These are phyloP conservation scores for Acromyrmex charruanus DNA, from an alignment of 1,140 invertebrate genomes.

Conservation along the genomic window DNA sequence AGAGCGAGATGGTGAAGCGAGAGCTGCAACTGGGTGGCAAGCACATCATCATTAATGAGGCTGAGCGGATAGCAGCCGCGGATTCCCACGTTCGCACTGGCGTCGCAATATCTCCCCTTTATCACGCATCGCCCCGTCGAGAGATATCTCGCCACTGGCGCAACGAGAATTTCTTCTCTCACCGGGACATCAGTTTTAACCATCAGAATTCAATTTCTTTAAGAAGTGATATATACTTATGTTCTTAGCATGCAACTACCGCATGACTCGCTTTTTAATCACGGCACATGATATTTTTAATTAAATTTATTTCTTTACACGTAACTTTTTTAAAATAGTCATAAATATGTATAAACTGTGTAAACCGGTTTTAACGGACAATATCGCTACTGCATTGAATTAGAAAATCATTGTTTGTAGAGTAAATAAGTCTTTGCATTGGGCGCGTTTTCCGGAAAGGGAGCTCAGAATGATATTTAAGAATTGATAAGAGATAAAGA, in stretches of 20 bases:
- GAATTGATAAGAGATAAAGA: no score
- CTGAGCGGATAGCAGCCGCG: slow-evolving; percentile 83
- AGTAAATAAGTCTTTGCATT: slow-evolving; percentile 67
- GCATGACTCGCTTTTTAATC: not conserved
- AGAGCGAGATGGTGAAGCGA: slow-evolving; percentile 60
- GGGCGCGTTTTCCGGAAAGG: slow-evolving; percentile 48
- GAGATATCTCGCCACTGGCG: slow-evolving; percentile 67
- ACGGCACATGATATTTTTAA: not conserved
- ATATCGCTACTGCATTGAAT: slow-evolving; percentile 46
- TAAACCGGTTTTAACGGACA: slow-evolving; percentile 7
- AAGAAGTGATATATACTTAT: not conserved
- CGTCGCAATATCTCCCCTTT: slow-evolving; percentile 81
- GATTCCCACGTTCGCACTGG: slow-evolving; percentile 83
- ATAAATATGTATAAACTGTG: not conserved
- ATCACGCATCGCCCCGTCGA: slow-evolving; percentile 74
- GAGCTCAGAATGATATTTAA: slow-evolving; percentile 12
- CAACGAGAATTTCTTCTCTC: slow-evolving; percentile 51
- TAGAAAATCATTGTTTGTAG: slow-evolving; percentile 67
- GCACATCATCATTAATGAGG: slow-evolving; percentile 85
- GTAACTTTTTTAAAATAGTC: not conserved
- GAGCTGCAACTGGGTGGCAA: slow-evolving; percentile 79
- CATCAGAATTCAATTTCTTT: slow-evolving; percentile 6
- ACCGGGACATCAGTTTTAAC: slow-evolving; percentile 27
- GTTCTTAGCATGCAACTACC: not conserved
- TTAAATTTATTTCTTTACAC: not conserved